Evolutionary conservation across 1,140 invertebrate genomes (phyloP), one percentile per base, ranked within the genome.

Genomic region (Zaprionus africanus): DNA sequence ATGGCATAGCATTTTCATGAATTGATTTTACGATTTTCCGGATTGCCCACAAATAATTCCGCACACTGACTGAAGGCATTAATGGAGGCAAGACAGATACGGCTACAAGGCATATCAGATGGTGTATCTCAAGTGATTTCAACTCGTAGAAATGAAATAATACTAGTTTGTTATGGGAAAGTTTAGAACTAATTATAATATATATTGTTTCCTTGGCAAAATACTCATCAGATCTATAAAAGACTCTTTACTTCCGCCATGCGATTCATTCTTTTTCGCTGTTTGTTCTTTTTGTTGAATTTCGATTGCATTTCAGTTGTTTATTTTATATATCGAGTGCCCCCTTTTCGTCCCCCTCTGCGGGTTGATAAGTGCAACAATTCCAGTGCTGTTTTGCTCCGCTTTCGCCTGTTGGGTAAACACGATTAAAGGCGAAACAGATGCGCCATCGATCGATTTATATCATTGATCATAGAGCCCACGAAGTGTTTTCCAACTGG

Each of bases 371-470:
- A 57, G 22, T 66, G 63, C 64, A 74, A 59, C 64, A 64, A 60
- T 60, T 71, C 46, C 19, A 65, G 56, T 54, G 78, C 12, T 63
- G 19, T 15, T 80, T 65, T 34, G 46, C 59, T 69, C 66, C 46
- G n/a, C 19, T 61, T 28, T 46, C 6, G 38, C 41, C 17, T 17
- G 28, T 59, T 56, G 15, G 22, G 28, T 49, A 26, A 56, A 56
- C 26, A 56, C 24, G n/a, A 59, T 51, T 24, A 5, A 51, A 51
- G 46, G 11, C 46, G 19, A 67, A 66, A 59, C 70, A 73, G 63
- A 66, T 67, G 43, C 46, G 70, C 56, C 70, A 73, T 68, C 71
- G 65, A 69, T 62, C 65, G 65, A 62, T 74, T 74, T 62, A 74
- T 69, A 62, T 62, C 56, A 51, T 58, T 38, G 58, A 68, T 74